phyloP scores from a whole-genome alignment of 2,797 vertebrate species.

The Myotis planiceps region DNA sequence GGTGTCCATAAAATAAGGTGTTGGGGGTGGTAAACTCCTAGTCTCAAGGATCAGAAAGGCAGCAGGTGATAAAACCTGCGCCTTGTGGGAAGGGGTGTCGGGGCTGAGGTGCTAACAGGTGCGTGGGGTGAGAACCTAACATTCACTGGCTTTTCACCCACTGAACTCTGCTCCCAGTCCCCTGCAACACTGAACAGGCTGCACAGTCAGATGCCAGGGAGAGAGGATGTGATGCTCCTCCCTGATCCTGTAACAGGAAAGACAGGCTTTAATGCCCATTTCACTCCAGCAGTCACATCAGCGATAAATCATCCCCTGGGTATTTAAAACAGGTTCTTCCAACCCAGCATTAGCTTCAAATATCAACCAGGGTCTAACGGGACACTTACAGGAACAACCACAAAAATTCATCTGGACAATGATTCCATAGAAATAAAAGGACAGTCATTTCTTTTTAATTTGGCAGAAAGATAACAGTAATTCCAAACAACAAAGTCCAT shows the following conservation, averaged over 20 bases:
- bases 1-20: fast-evolving
- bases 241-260: not conserved
- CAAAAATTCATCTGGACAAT: not conserved
- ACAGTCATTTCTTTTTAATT: slow-evolving; percentile 14
- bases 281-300: not conserved
- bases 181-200: not conserved
- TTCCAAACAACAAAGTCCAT: slow-evolving; percentile 40
- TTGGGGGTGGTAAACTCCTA: not conserved
- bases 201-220: not conserved
- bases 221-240: not conserved
- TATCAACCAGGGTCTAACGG: not conserved
- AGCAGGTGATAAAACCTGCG: not conserved
- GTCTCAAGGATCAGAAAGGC: not conserved
- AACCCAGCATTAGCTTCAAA: not conserved
- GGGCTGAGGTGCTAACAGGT: not conserved
- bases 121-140: not conserved
- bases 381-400: not conserved
- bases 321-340: not conserved
- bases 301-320: not conserved
- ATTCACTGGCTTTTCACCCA: not conserved
- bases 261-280: slow-evolving; percentile 44
- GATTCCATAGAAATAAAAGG: not conserved
- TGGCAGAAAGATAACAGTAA: slow-evolving; percentile 42
- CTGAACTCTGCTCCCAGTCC: not conserved
- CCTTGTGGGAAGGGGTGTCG: no score